A percentile compares a stretch with the other conserved stretches of the same genome.
These are phyloP conservation scores for Cinara cedri DNA, from an alignment of 2,888 invertebrate genomes.

Conservation along the genomic window DNA sequence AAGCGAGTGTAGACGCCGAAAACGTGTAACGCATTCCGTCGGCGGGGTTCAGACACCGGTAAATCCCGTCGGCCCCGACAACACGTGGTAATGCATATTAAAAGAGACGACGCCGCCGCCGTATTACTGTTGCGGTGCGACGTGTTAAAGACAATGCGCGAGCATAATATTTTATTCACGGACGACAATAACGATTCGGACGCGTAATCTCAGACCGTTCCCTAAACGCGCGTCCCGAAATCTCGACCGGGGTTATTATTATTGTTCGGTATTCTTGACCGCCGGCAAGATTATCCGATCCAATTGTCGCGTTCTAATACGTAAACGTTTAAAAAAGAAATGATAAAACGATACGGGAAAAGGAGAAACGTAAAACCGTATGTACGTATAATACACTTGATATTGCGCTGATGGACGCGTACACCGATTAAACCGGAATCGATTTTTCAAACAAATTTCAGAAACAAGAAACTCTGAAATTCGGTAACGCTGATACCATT, in stretches of 20 bases:
- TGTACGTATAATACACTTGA: too few species aligned
- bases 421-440: too few species aligned
- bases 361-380: too few species aligned
- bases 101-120: neutral
- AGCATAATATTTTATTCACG: neutral
- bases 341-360: too few species aligned
- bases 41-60: slow-evolving; percentile 11
- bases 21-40: slow-evolving; percentile 23
- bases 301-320: too few species aligned
- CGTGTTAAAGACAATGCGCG: slow-evolving; percentile 7
- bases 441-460: too few species aligned
- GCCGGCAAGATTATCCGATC: too few species aligned
- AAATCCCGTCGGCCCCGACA: neutral
- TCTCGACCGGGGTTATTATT: neutral
- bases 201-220: slow-evolving; percentile 22
- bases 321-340: too few species aligned
- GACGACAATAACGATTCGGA: neutral
- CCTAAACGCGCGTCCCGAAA: neutral
- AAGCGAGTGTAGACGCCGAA: neutral
- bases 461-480: too few species aligned
- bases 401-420: too few species aligned
- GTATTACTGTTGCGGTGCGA: neutral
- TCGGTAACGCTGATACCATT: too few species aligned
- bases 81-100: slow-evolving; percentile 34
- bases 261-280: slow-evolving; percentile 4